Conservation (phyloP, 2,113 vertebrate species). For the Motacilla alba region DNA sequence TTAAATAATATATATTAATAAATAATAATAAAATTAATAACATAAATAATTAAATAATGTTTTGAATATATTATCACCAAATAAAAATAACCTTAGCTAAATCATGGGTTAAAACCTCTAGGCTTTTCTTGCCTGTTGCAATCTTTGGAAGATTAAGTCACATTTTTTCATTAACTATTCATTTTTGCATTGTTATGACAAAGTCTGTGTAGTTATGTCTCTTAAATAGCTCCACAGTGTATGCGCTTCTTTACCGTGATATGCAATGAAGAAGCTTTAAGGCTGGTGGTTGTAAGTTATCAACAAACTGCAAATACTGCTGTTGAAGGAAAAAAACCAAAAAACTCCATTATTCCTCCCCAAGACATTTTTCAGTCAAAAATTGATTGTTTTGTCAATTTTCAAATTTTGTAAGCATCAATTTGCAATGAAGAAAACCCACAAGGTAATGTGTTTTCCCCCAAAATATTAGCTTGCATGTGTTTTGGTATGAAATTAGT, state of each 20-base stretch:
- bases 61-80: neutral
- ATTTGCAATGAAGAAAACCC: neutral
- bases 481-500: neutral
- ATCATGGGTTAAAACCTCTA: neutral
- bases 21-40: too few species aligned
- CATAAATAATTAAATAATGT: too few species aligned
- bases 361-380: neutral
- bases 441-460: neutral
- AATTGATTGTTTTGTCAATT: accelerated
- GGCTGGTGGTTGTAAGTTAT: neutral
- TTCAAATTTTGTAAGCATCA: neutral
- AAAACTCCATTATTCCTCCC: neutral
- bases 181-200: neutral
- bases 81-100: neutral
- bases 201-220: neutral
- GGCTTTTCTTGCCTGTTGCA: neutral
- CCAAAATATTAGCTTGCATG: neutral
- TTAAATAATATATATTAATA: too few species aligned
- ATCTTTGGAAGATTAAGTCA: neutral
- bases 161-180: neutral
- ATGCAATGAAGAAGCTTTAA: neutral
- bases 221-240: neutral
- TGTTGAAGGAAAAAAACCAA: neutral
- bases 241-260: neutral
- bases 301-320: neutral